Evolutionary conservation across 2,113 vertebrate genomes (phyloP), one percentile per base, ranked within the genome.

Genomic region (Capra hircus): DNA sequence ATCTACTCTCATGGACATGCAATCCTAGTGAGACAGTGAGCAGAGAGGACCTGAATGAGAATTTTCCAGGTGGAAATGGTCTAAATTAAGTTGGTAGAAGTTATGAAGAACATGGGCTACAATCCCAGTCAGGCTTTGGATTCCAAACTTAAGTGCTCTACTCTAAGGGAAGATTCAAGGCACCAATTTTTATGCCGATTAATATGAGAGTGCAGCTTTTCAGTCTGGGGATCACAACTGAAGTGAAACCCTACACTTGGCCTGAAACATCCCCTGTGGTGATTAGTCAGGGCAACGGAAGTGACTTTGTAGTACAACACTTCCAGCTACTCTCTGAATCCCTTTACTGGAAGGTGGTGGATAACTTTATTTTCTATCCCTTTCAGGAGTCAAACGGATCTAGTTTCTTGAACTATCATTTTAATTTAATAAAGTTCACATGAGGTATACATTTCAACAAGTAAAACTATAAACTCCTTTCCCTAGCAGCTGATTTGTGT

Each of bases 261-360:
- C 45, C 55, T 97, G 57, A 93, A 86, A 74, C 7, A 12, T 67
- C 80, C 87, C 55, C 48, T 2, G 40, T 2, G 1, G 30, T 43
- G 36, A 62, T 94, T 60, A 94, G 60, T 96, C 89, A 82, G 43
- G 85, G 74, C 91, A 97, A 86, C 15, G 30, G 97, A 98, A 97
- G 64, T 64, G 88, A 95, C 43, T 87, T 50, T 8, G 90, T 94
- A 93, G 98, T 62, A 60, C 57, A 95, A 92, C 84, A 97, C 78
- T 50, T 94, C 62, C 74, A 95, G 52, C 62, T 92, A 43, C 40
- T 64, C 89, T 91, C 82, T 91, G 96, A 96, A 96, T 94, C 64
- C 48, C 84, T 64, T 97, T 78, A 59, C 95, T 96, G 87, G 95
- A 95, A 95, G 86, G 23, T 71, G 28, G 48, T 64, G 96, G 93